Evolutionary conservation across 2,797 vertebrate genomes (phyloP).

Genomic region (Ciconia nigra): DNA sequence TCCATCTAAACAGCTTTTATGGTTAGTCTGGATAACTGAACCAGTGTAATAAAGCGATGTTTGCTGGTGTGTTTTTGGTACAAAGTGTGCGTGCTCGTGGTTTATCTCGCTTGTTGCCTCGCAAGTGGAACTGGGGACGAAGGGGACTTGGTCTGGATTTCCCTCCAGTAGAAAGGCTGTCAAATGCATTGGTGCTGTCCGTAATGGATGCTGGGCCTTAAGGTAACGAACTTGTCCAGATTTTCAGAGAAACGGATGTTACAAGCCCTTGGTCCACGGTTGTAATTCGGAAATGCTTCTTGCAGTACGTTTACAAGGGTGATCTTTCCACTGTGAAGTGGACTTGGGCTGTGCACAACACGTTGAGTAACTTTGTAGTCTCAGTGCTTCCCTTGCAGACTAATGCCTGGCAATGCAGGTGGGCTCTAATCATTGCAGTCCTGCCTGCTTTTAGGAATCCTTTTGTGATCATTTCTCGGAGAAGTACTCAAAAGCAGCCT

Average conservation of each 20-base stretch:
- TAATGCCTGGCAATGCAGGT: accelerated
- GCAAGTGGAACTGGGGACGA: too few relatives aligned
- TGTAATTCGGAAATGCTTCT: accelerated
- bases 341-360: neutral
- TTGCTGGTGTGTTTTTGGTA: neutral
- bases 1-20: neutral
- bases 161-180: neutral
- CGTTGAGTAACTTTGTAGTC: too few relatives aligned
- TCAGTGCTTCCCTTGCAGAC: neutral
- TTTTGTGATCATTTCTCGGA: accelerated
- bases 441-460: neutral
- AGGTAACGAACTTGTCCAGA: neutral
- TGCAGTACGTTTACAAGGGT: neutral
- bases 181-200: accelerated
- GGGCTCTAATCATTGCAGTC: neutral
- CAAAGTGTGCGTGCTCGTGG: accelerated
- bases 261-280: accelerated
- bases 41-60: neutral
- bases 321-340: too few relatives aligned
- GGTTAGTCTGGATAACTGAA: neutral
- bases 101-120: neutral
- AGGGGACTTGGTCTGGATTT: too few relatives aligned
- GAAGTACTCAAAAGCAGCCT: neutral
- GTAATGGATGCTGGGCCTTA: neutral
- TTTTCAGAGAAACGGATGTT: neutral